These are phyloP conservation scores for Hirtodrosophila confusa DNA, from an alignment of 2,888 invertebrate species.

Conservation along the genomic window DNA sequence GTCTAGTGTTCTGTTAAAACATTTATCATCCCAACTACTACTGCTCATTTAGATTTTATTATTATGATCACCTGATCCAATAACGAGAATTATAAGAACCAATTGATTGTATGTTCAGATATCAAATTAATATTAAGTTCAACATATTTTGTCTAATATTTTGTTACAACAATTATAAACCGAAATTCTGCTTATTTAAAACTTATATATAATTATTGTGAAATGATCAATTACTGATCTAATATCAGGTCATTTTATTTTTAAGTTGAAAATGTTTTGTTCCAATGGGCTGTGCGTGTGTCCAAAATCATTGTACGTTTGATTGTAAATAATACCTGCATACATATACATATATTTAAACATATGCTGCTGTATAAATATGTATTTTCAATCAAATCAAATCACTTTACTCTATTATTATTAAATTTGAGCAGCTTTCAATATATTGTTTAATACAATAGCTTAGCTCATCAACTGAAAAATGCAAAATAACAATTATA, in stretches of 20 bases:
- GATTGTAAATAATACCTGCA: conserved; percentile 29
- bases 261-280: conserved; percentile 45
- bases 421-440: conserved; percentile 4
- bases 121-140: no score
- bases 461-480: conserved; percentile 6
- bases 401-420: conserved; percentile 9
- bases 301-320: conserved; percentile 56
- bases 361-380: conserved; percentile 8
- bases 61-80: conserved; percentile 9
- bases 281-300: conserved; percentile 70
- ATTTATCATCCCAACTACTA: not conserved
- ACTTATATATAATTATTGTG: not conserved
- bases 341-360: conserved; percentile 10
- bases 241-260: conserved; percentile 9
- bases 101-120: no score
- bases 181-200: conserved; percentile 14
- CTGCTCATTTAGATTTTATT: conserved; percentile 15
- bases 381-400: conserved; percentile 3
- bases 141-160: no score
- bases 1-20: conserved; percentile 26
- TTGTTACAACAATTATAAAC: no score
- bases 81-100: not conserved
- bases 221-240: conserved; percentile 9
- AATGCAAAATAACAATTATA: conserved; percentile 7
- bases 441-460: conserved; percentile 12